Conservation (phyloP, 2,888 invertebrate species). For the Cantharis nigra region DNA sequence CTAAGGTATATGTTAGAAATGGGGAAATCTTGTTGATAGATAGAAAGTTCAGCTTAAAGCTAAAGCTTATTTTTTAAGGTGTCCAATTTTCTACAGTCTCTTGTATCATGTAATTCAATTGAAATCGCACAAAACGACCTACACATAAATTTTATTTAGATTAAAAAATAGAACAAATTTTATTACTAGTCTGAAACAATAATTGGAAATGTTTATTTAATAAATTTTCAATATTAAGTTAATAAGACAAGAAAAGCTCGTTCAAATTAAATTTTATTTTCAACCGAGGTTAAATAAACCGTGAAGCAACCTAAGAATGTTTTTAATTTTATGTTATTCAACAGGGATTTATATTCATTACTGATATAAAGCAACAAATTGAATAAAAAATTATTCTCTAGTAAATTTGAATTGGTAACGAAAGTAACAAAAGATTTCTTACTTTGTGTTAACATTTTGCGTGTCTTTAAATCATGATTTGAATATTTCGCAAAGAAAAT, state of each 20-base stretch:
- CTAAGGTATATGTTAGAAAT: not conserved
- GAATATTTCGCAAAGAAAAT: conserved; percentile 7
- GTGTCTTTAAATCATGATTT: conserved; percentile 11
- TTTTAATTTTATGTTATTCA: not conserved
- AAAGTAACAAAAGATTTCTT: not conserved
- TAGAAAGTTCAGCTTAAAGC: not conserved
- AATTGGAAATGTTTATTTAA: not conserved
- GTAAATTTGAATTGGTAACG: not conserved
- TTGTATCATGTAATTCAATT: not conserved
- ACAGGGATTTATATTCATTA: not conserved
- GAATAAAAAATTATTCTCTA: not conserved
- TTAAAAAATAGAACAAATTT: not conserved
- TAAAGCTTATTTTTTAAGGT: not conserved
- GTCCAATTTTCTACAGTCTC: not conserved
- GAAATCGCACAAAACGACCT: not conserved
- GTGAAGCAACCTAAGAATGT: not conserved
- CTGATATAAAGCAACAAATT: not conserved
- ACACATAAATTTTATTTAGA: not conserved
- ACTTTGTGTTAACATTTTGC: conserved; percentile 6
- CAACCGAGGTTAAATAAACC: not conserved
- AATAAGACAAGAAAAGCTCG: not conserved
- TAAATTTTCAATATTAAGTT: not conserved
- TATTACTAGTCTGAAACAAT: not conserved
- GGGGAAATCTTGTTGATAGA: not conserved
- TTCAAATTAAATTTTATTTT: not conserved